Base-by-base conservation (phyloP, 2,888 invertebrate species). In the Sphaerolaimus hirsutus region DNA sequence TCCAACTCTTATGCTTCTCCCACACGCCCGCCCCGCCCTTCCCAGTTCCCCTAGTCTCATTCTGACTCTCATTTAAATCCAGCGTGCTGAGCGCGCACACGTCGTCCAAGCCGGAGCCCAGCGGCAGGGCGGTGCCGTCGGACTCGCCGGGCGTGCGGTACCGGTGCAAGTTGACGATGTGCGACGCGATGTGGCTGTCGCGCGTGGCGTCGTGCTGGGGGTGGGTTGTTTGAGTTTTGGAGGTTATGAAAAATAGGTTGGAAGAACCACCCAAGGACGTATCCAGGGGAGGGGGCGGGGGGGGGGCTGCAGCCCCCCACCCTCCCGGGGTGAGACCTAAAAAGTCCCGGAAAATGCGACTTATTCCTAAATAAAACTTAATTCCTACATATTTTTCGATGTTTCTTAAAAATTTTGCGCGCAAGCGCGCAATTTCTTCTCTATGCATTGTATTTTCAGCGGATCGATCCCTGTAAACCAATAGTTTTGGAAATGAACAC, bases 121-220 rank as follows among this genome's bases (percentile, higher is more conserved):
- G 55, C 5, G 53, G 52, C 14, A 58, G 50, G 19, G 59, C 59
- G 5, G 86, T 84, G 0, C 97, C 97, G 56, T 97, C 93, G 64
- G 81, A 79, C 64, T 97, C 93, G 50, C 76, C 76, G 0, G 87
- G 79, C 62, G 77, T 79, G 60, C 93, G 76, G 68, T 87, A 97
- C 62, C 87, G 74, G 66, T 99, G 97, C 80, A 97, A 87, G 50
- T 91, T 72, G 4, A 97, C 77, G 22, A 97, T 93, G 63, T 97
- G 93, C 62, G 93, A 91, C 0, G 91, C 78, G 54, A 97, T 91
- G 68, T 76, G 74, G 52, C 80, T 74, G 68, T 97, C 97, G 54
- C 76, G 74, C 58, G 87, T 86, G 21, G 79, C 76, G 62, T 93
- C 84, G 43, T 69, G 69, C 66, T 68, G 27, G 45, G 54, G 46